phyloP scores from a whole-genome alignment of 2,113 vertebrate species.

The Vombatus ursinus region DNA sequence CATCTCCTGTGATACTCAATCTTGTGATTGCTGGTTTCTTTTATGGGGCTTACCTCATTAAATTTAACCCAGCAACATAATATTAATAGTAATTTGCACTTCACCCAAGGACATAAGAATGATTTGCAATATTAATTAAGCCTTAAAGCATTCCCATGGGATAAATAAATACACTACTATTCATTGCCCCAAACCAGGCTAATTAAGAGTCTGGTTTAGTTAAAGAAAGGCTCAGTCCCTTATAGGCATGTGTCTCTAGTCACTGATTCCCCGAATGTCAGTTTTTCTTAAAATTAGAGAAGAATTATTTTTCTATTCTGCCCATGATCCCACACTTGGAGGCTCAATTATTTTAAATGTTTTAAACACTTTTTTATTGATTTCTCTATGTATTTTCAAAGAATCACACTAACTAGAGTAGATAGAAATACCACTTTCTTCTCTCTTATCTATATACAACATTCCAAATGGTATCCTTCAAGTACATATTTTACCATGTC shows the following conservation, averaged over 20 bases:
- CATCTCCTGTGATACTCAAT: not conserved
- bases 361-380: not conserved
- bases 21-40: not conserved
- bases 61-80: not conserved
- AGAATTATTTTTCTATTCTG: not conserved
- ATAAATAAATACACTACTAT: not conserved
- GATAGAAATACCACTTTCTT: not conserved
- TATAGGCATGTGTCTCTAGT: not conserved
- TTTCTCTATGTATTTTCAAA: not conserved
- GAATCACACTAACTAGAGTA: not conserved
- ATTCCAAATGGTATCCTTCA: not conserved
- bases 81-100: not conserved
- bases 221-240: not conserved
- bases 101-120: not conserved
- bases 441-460: not conserved
- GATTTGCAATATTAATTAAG: constrained; percentile 3
- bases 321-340: not conserved
- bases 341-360: not conserved
- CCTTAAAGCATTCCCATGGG: not conserved
- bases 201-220: not conserved
- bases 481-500: not conserved
- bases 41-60: not conserved
- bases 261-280: not conserved
- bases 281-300: not conserved
- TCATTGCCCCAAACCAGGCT: not conserved